Evolutionary conservation across 2,888 invertebrate genomes (phyloP).

Genomic region (Rhingia rostrata): DNA sequence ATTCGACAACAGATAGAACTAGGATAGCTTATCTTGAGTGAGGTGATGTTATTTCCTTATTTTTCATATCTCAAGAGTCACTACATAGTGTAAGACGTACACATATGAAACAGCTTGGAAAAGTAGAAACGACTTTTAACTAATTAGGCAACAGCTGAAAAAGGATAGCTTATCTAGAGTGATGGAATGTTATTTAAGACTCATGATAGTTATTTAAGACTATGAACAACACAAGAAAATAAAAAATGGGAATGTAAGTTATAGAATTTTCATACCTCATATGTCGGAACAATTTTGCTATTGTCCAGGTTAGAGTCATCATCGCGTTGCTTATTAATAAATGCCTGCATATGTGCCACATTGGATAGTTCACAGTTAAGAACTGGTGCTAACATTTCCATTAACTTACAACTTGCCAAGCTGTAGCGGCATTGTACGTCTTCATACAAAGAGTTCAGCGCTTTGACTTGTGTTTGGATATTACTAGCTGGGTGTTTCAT

Average conservation of each 20-base stretch:
- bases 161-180: neutral
- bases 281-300: constrained; percentile 84
- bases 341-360: constrained; percentile 92
- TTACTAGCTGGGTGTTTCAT: constrained; percentile 79
- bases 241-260: too few relatives aligned
- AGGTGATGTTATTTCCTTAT: neutral
- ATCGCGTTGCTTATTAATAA: constrained; percentile 87
- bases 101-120: too few relatives aligned
- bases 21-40: neutral
- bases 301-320: constrained; percentile 84
- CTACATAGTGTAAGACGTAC: too few relatives aligned
- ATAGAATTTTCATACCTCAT: constrained; percentile 82
- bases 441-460: constrained; percentile 88
- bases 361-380: constrained; percentile 91
- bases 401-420: constrained; percentile 92
- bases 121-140: too few relatives aligned
- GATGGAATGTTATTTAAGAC: neutral
- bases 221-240: too few relatives aligned
- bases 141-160: neutral
- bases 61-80: too few relatives aligned
- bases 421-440: constrained; percentile 92
- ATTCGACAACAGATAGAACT: neutral
- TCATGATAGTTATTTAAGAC: too few relatives aligned
- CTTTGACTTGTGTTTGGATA: constrained; percentile 85
- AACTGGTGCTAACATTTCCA: constrained; percentile 90